A percentile compares a stretch with the other conserved stretches of the same genome.
phyloP scores from a whole-genome alignment of 2,888 invertebrate species.

The Dryocosmus kuriphilus region DNA sequence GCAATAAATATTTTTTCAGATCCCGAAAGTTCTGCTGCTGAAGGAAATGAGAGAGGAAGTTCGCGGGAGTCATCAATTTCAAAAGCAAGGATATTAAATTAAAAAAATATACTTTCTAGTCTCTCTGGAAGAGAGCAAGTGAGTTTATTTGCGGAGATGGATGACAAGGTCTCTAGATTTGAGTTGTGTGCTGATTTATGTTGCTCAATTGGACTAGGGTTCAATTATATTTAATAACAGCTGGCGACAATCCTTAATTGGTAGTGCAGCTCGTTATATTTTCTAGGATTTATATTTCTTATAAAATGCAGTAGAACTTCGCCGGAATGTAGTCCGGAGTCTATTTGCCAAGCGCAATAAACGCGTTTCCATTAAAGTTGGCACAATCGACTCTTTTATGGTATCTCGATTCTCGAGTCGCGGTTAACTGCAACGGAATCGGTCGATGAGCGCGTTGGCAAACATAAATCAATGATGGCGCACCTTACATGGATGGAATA shows the following conservation, averaged over 20 bases:
- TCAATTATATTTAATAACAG: conserved; percentile 40
- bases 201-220: neutral
- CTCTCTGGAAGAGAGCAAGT: neutral
- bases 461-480: conserved; percentile 51
- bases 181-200: neutral
- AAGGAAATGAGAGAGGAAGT: conserved; percentile 2
- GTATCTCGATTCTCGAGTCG: conserved; percentile 51
- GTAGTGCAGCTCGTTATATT: conserved; percentile 35
- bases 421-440: conserved; percentile 47
- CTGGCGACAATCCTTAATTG: conserved; percentile 34
- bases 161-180: neutral
- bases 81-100: neutral
- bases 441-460: conserved; percentile 51
- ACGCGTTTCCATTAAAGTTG: conserved; percentile 41
- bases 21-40: conserved; percentile 7
- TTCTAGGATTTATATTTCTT: conserved; percentile 38
- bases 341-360: conserved; percentile 41
- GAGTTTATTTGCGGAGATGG: neutral
- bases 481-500: conserved; percentile 60
- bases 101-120: neutral
- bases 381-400: conserved; percentile 47
- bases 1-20: conserved; percentile 33
- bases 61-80: neutral
- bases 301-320: conserved; percentile 33
- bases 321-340: conserved; percentile 35